These are phyloP conservation scores for Orestias chungarensis DNA, from an alignment of 2,797 vertebrate genomes.

Conservation along the genomic window DNA sequence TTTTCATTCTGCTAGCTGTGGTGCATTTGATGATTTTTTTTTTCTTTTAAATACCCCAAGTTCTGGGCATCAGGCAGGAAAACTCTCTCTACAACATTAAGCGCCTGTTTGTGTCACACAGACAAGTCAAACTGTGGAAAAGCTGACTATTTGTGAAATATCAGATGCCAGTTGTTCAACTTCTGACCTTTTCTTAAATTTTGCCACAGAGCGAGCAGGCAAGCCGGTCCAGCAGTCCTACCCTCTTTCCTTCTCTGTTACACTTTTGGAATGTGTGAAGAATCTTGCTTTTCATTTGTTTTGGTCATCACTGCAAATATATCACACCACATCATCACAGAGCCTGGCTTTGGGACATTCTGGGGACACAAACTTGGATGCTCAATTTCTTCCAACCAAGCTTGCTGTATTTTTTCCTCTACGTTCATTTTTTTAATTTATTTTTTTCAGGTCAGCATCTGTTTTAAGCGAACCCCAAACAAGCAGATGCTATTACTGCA, in stretches of 20 bases:
- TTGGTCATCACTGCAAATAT: neutral
- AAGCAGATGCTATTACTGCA: neutral
- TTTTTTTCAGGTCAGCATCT: neutral
- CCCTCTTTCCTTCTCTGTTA: neutral
- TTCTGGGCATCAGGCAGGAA: slow-evolving; percentile 43
- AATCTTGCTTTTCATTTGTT: neutral
- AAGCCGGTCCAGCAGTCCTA: neutral
- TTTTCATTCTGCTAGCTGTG: neutral
- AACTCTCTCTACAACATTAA: slow-evolving; percentile 27
- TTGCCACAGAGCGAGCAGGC: slow-evolving; percentile 45
- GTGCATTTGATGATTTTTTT: slow-evolving; percentile 7
- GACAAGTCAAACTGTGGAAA: slow-evolving; percentile 28
- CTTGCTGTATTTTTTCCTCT: neutral
- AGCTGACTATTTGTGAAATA: slow-evolving; percentile 74
- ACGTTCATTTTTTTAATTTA: neutral
- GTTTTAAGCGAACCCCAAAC: neutral
- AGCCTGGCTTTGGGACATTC: neutral
- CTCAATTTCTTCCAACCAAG: neutral
- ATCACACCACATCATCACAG: neutral
- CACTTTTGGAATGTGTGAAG: neutral
- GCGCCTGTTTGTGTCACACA: slow-evolving; percentile 50
- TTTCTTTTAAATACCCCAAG: slow-evolving; percentile 31
- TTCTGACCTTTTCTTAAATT: slow-evolving; percentile 77
- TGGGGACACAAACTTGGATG: neutral
- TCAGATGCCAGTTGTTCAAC: slow-evolving; percentile 73